Evolutionary conservation across 2,797 vertebrate species (phyloP), one percentile per base, ranked within the genome.

Genomic region (Myotis pilosus): DNA sequence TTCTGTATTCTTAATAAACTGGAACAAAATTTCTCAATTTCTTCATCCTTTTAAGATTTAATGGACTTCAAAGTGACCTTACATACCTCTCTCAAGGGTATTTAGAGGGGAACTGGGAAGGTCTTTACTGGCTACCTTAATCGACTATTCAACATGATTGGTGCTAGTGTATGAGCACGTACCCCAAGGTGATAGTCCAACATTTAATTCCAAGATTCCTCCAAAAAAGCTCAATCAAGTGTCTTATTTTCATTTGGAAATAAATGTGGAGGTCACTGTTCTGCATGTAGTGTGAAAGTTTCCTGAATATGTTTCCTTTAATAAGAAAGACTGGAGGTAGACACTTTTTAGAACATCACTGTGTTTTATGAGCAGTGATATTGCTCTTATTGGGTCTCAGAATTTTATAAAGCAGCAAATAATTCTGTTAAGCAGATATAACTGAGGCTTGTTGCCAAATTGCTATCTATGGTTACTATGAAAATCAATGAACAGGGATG

Each of bases 21-120:
- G 38, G 86, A 91, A 75, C 41, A 74, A 93, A 91, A 20, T 66
- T 81, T 95, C 80, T 90, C 76, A 55, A 28, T 92, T 93, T 95
- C 51, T 94, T 95, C 81, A 92, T 95, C 69, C 28, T 75, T 96
- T 94, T 89, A 76, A 78, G 12, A 44, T 92, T 53, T 64, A 49
- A 94, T 66, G 62, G 53, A 66, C 22, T 97, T 97, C 87, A 95
- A 23, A 95, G 23, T 97, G 96, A 93, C 78, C 94, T 96, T 95
- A 22, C 12, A 8, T 87, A 28, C 36, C 8, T 96, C 71, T 97
- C 76, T 94, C 93, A 79, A 87, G 30, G 49, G 72, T 19, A 2
- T 84, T 92, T 87, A 69, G 80, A 95, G 53, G 25, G 86, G 91
- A 95, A 30, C 49, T 97, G 80, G 94, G 87, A 97, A 96, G 66